These are phyloP conservation scores for Bombus turneri DNA, from an alignment of 1,140 invertebrate genomes.

Conservation along the genomic window DNA sequence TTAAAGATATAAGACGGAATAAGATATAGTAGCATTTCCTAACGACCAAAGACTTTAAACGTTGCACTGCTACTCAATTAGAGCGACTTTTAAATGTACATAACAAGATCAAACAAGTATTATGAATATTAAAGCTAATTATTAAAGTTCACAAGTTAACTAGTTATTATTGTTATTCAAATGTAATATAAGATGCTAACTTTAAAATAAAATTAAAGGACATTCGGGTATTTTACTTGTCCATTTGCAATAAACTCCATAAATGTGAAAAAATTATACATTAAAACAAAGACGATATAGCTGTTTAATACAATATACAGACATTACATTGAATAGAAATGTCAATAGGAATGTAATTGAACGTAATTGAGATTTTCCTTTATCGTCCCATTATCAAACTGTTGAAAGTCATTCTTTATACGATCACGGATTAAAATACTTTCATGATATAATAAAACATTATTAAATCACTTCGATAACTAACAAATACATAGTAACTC, in stretches of 20 bases:
- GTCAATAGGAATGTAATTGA: not conserved
- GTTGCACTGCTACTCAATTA: not conserved
- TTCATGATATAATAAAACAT: not conserved
- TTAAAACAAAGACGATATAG: no score
- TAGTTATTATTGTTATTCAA: not conserved
- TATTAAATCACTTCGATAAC: not conserved
- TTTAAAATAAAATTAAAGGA: not conserved
- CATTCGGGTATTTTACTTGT: not conserved
- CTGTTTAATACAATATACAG: not conserved
- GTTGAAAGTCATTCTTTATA: not conserved
- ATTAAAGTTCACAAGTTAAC: not conserved
- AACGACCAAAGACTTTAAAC: constrained; percentile 36
- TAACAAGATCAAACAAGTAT: not conserved
- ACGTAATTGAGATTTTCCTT: not conserved
- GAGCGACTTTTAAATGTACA: not conserved
- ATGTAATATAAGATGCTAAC: not conserved
- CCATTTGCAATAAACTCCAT: not conserved
- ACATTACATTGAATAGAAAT: constrained; percentile 32
- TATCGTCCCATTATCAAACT: not conserved
- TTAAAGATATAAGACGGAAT: not conserved
- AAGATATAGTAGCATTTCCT: not conserved
- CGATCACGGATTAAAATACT: not conserved
- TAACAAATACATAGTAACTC: not conserved
- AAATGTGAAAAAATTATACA: not conserved
- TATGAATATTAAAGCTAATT: not conserved